Conservation (phyloP, 2,797 vertebrate genomes). For the Serranus cabrilla region DNA sequence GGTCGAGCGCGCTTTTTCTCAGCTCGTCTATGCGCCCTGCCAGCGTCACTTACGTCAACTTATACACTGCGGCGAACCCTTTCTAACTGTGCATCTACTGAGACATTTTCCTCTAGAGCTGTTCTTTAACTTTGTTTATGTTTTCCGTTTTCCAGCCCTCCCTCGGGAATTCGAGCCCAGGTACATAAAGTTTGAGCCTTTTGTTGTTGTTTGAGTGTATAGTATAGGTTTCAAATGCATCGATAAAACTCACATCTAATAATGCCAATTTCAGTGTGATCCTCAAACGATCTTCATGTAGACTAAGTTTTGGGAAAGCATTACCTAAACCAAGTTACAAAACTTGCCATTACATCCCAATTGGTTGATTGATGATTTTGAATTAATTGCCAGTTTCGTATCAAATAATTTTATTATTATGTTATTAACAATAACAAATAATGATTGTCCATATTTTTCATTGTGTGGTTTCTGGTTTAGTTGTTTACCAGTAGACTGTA, state of each 20-base stretch:
- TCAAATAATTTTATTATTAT: too few relatives aligned
- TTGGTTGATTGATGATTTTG: too few relatives aligned
- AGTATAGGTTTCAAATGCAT: neutral
- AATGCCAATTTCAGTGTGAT: too few relatives aligned
- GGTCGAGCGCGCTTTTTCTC: slow-evolving; percentile 79
- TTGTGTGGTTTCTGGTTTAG: too few relatives aligned
- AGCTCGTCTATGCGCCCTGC: neutral
- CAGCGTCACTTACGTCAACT: neutral
- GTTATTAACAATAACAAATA: too few relatives aligned
- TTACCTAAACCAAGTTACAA: too few relatives aligned
- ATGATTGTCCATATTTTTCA: too few relatives aligned
- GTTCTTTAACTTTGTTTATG: slow-evolving; percentile 9
- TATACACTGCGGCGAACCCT: neutral
- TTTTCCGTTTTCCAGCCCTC: slow-evolving; percentile 90
- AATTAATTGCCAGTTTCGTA: too few relatives aligned
- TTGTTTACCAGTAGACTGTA: too few relatives aligned
- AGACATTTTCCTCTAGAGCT: neutral
- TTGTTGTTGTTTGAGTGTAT: slow-evolving; percentile 8
- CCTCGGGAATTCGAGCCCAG: slow-evolving; percentile 98
- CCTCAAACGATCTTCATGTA: too few relatives aligned
- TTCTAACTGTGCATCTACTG: neutral
- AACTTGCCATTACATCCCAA: too few relatives aligned
- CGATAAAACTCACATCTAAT: neutral
- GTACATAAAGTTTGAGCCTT: slow-evolving; percentile 77
- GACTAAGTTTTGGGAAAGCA: too few relatives aligned